Evolutionary conservation across 2,888 invertebrate species (phyloP).

Genomic region (Stenodera caucasica): DNA sequence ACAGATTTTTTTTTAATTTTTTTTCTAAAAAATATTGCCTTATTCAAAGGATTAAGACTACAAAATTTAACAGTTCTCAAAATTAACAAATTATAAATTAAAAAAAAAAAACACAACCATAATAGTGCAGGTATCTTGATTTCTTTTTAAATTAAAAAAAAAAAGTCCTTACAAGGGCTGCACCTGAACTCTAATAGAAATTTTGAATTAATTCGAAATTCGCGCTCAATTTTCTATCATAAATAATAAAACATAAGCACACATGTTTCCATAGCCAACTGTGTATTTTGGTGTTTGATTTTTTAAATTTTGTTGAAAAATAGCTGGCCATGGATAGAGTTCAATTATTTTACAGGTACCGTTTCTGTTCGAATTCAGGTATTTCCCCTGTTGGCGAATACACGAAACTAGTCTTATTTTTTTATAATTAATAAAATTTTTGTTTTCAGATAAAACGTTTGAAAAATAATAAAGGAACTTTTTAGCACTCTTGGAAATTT

Average conservation of each 20-base stretch:
- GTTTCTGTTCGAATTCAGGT: too few relatives aligned
- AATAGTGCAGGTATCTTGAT: conserved; percentile 42
- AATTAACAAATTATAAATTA: conserved; percentile 32
- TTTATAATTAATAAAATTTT: neutral
- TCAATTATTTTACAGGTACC: too few relatives aligned
- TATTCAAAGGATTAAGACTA: conserved; percentile 36
- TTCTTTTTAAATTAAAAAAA: conserved; percentile 12
- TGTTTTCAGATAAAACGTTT: neutral
- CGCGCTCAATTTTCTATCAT: too few relatives aligned
- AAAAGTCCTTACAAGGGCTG: conserved; percentile 10
- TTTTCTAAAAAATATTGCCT: conserved; percentile 50
- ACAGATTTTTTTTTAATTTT: neutral
- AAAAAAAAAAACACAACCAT: conserved; percentile 47
- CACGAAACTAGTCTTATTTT: conserved; percentile 33
- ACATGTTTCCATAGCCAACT: too few relatives aligned
- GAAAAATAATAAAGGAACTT: conserved; percentile 42
- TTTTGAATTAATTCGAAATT: too few relatives aligned
- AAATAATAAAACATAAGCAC: too few relatives aligned
- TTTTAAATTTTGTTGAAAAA: too few relatives aligned
- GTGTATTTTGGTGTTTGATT: too few relatives aligned
- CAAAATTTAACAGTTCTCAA: conserved; percentile 30
- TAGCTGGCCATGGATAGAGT: too few relatives aligned
- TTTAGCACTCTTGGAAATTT: conserved; percentile 38
- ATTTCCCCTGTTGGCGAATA: too few relatives aligned
- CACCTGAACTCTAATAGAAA: too few relatives aligned